Conservation (phyloP, 1,140 invertebrate species). For the Drosophila pandora region DNA sequence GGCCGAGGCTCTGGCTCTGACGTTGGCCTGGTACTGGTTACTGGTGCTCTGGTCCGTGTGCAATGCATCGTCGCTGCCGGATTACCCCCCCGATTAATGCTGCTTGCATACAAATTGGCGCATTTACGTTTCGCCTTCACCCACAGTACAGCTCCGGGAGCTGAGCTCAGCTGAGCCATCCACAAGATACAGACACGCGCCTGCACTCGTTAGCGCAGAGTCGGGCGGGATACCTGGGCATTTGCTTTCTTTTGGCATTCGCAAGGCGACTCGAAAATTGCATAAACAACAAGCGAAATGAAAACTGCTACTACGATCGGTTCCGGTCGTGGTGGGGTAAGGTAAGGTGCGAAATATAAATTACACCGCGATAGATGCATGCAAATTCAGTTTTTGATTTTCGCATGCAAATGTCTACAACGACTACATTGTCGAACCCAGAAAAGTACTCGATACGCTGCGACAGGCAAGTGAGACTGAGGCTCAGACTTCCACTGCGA, state of each 20-base stretch:
- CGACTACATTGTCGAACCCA: constrained; percentile 23
- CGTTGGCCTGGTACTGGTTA: background rate
- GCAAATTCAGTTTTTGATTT: constrained; percentile 60
- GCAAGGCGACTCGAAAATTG: constrained; percentile 53
- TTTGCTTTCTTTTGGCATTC: constrained; percentile 55
- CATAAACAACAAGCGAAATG: constrained; percentile 73
- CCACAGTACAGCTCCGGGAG: background rate
- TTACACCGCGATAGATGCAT: constrained; percentile 67
- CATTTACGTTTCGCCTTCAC: constrained; percentile 56
- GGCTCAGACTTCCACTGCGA: constrained; percentile 9
- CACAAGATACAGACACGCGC: constrained; percentile 69
- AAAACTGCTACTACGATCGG: constrained; percentile 32
- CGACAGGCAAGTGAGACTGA: constrained; percentile 17
- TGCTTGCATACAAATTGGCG: constrained; percentile 80
- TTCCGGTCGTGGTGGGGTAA: constrained; percentile 4
- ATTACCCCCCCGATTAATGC: constrained; percentile 77
- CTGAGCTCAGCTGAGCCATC: constrained; percentile 5
- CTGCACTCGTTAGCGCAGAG: constrained; percentile 68
- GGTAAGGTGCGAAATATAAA: constrained; percentile 68
- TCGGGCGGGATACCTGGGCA: constrained; percentile 17
- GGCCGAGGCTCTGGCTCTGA: constrained; percentile 7
- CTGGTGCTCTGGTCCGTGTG: constrained; percentile 26
- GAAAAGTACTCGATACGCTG: constrained; percentile 17
- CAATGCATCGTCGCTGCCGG: constrained; percentile 71
- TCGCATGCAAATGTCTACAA: constrained; percentile 38